A percentile compares a stretch with the other conserved stretches of the same genome.
phyloP scores from a whole-genome alignment of 30 jellyfish, hydroid and myxozoan genomes.

The Pelagia noctiluca region DNA sequence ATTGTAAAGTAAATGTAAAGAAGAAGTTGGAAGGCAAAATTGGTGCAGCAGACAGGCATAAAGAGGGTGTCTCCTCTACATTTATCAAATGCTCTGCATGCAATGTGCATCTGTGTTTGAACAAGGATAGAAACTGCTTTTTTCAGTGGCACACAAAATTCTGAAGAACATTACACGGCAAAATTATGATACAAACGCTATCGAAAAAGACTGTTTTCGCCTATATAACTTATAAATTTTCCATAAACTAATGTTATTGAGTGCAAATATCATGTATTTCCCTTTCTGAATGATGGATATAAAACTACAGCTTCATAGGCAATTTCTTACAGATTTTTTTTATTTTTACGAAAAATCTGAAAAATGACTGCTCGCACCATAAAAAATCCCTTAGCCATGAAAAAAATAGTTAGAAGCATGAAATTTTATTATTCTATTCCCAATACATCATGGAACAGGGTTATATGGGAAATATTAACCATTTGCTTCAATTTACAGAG shows the following conservation, averaged over 20 bases:
- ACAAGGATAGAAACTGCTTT: neutral
- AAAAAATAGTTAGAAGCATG: conserved; percentile 1
- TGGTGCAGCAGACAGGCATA: conserved; percentile 5
- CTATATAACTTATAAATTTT: neutral
- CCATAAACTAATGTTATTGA: neutral
- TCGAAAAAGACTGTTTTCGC: neutral
- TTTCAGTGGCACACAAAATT: neutral
- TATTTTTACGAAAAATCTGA: neutral
- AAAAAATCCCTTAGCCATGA: neutral
- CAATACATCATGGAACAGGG: neutral
- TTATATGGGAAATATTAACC: neutral
- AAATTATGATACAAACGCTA: neutral
- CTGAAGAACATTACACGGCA: conserved; percentile 2
- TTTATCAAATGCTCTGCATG: too few species aligned
- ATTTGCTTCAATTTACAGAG: neutral
- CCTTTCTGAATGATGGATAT: neutral
- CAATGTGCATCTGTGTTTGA: neutral
- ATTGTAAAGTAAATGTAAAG: neutral
- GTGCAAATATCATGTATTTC: neutral
- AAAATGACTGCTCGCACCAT: neutral
- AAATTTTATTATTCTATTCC: neutral
- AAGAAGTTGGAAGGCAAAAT: conserved; percentile 1
- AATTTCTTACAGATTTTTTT: neutral
- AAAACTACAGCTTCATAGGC: neutral
- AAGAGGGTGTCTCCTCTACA: too few species aligned